phyloP scores from a whole-genome alignment of 2,113 vertebrate species.

The Theristicus caerulescens region DNA sequence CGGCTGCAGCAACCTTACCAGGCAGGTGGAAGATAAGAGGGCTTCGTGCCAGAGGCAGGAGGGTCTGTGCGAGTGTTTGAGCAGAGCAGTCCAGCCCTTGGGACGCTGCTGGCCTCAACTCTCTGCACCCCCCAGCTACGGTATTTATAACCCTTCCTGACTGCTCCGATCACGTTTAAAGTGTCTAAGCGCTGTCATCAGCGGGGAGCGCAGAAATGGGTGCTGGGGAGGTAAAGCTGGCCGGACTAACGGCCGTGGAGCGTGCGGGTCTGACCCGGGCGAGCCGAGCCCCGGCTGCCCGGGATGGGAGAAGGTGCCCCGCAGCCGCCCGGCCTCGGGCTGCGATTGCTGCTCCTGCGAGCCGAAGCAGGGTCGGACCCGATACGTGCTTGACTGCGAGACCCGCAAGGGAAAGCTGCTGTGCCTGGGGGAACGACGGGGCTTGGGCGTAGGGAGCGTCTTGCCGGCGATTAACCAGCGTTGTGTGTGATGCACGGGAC shows the following conservation, averaged over 20 bases:
- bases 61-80: fast-evolving
- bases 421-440: too few relatives aligned
- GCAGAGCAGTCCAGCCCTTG: background rate
- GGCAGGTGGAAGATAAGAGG: background rate
- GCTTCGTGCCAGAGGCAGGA: background rate
- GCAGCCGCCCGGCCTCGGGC: background rate
- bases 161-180: fast-evolving
- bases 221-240: background rate
- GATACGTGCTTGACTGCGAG: background rate
- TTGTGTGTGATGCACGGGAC: fast-evolving
- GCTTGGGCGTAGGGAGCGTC: background rate
- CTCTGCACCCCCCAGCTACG: background rate
- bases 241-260: too few relatives aligned
- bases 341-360: background rate
- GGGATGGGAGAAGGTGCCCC: background rate
- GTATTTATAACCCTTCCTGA: background rate
- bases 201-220: background rate
- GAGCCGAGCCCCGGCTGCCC: background rate
- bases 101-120: background rate
- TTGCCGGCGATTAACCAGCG: background rate
- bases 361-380: background rate
- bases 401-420: background rate
- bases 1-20: fast-evolving
- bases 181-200: fast-evolving
- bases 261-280: background rate